Evolutionary conservation across 2,888 invertebrate genomes (phyloP).

Genomic region (Acanthosoma haemorrhoidale): DNA sequence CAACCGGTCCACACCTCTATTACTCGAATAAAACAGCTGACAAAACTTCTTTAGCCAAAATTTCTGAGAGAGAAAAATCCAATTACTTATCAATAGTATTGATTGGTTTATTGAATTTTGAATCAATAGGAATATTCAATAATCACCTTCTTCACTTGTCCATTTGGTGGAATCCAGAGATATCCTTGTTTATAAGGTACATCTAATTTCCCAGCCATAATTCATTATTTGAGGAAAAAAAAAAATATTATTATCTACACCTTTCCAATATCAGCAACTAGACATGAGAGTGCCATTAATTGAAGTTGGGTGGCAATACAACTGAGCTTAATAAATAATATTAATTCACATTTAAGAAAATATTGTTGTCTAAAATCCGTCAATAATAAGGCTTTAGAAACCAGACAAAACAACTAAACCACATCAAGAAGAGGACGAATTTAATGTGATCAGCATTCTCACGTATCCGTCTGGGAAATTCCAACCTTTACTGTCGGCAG

Average conservation of each 20-base stretch:
- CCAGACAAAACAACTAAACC: background rate
- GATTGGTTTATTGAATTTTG: no score
- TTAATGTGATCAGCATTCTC: background rate
- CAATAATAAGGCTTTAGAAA: background rate
- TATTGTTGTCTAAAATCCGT: no score
- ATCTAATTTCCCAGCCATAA: slow-evolving; percentile 42
- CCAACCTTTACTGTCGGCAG: background rate
- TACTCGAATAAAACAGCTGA: slow-evolving; percentile 72
- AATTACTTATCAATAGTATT: no score
- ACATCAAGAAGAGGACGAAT: no score
- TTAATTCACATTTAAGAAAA: background rate
- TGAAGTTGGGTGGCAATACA: background rate
- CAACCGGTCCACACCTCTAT: slow-evolving; percentile 69
- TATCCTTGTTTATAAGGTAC: slow-evolving; percentile 52
- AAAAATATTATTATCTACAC: background rate
- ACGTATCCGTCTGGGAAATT: slow-evolving; percentile 11
- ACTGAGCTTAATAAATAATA: background rate
- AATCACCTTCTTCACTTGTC: slow-evolving; percentile 43
- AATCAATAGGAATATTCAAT: background rate
- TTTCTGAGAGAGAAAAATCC: slow-evolving; percentile 60
- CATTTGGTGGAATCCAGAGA: slow-evolving; percentile 71
- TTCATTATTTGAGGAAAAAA: slow-evolving; percentile 27
- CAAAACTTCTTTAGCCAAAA: slow-evolving; percentile 71
- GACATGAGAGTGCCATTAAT: background rate
- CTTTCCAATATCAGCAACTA: background rate